phyloP scores from a whole-genome alignment of 1,140 invertebrate genomes.

The Leptopilina clavipes region DNA sequence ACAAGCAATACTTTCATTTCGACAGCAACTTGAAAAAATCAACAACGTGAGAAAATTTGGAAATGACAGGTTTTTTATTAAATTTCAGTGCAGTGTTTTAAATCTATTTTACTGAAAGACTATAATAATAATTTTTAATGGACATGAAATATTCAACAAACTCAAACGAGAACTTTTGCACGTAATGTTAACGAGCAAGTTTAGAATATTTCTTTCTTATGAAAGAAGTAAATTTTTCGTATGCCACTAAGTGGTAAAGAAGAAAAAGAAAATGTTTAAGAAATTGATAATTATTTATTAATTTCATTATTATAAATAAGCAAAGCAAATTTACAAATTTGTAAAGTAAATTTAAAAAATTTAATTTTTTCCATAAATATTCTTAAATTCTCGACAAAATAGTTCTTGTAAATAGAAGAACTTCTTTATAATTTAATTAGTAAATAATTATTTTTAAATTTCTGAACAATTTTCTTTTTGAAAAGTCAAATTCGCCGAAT shows the following conservation, averaged over 20 bases:
- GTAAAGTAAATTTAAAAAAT: too few relatives aligned
- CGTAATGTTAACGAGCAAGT: not conserved
- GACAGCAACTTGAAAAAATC: not conserved
- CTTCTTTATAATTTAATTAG: too few relatives aligned
- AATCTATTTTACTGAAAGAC: conserved; percentile 3
- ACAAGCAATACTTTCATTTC: conserved; percentile 46
- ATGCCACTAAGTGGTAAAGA: conserved; percentile 17
- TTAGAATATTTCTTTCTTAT: conserved; percentile 6
- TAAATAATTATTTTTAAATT: too few relatives aligned
- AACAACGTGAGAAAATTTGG: not conserved
- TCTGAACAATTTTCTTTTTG: not conserved
- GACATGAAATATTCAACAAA: not conserved
- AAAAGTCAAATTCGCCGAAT: not conserved
- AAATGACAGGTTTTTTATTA: not conserved
- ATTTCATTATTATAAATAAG: too few relatives aligned
- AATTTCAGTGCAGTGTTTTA: not conserved
- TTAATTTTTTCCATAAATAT: too few relatives aligned
- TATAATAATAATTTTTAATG: not conserved
- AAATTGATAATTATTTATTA: not conserved
- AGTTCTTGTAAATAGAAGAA: too few relatives aligned
- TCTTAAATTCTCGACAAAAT: too few relatives aligned
- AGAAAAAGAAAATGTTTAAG: not conserved
- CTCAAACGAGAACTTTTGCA: not conserved
- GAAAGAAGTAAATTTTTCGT: conserved; percentile 10
- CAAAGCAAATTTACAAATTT: too few relatives aligned